These are phyloP conservation scores for Ooceraea biroi DNA, from an alignment of 1,140 invertebrate genomes.

Conservation along the genomic window DNA sequence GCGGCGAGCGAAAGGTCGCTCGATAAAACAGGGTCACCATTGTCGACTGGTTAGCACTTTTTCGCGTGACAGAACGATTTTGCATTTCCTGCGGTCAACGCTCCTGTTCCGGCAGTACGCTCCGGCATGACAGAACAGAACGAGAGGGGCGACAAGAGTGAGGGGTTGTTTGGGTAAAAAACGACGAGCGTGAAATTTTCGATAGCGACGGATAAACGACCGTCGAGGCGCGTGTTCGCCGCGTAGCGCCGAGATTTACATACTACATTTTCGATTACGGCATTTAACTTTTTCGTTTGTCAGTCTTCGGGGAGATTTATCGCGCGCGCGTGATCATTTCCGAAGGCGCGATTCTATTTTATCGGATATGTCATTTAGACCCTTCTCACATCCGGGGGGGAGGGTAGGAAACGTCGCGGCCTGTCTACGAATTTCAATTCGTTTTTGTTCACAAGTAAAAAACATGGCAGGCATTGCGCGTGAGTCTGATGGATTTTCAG, in stretches of 20 bases:
- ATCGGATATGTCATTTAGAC: slow-evolving; percentile 52
- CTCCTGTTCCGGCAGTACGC: slow-evolving; percentile 40
- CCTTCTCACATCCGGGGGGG: slow-evolving; percentile 21
- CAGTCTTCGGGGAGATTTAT: slow-evolving; percentile 58
- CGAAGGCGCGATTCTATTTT: slow-evolving; percentile 47
- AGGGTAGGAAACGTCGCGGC: not conserved
- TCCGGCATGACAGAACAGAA: slow-evolving; percentile 7
- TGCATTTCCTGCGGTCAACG: slow-evolving; percentile 61
- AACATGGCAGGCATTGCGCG: slow-evolving; percentile 20
- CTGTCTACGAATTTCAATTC: slow-evolving; percentile 36
- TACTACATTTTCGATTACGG: slow-evolving; percentile 64
- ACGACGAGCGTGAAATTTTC: slow-evolving; percentile 54
- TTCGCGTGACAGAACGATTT: slow-evolving; percentile 60
- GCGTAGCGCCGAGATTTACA: slow-evolving; percentile 39
- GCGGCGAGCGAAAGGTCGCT: slow-evolving; percentile 18
- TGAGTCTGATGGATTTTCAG: slow-evolving; percentile 50
- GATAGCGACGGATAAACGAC: slow-evolving; percentile 58
- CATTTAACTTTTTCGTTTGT: slow-evolving; percentile 61
- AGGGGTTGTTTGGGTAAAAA: slow-evolving; percentile 35
- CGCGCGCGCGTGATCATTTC: slow-evolving; percentile 10
- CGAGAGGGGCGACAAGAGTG: not conserved
- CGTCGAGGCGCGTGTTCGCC: slow-evolving; percentile 34
- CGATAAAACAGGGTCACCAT: slow-evolving; percentile 55
- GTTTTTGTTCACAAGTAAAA: slow-evolving; percentile 40
- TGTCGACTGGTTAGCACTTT: slow-evolving; percentile 60